Conservation (phyloP, 2,113 vertebrate genomes). For the Garra rufa region DNA sequence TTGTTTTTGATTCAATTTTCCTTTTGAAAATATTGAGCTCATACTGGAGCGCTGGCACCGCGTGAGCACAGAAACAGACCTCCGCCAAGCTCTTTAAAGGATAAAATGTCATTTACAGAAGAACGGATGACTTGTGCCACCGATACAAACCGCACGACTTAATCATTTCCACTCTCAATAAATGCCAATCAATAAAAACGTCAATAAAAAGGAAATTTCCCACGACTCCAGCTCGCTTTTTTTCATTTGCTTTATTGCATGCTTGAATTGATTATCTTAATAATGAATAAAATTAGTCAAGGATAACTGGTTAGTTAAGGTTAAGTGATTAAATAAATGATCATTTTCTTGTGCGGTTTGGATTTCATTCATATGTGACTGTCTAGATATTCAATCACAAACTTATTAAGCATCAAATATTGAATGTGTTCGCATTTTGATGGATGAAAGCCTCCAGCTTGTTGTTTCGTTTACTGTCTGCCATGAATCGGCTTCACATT, state of each 20-base stretch:
- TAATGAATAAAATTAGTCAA: neutral
- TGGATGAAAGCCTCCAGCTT: neutral
- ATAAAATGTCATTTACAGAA: neutral
- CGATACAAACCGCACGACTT: neutral
- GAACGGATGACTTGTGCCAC: neutral
- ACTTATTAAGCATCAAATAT: neutral
- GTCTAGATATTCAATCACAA: constrained; percentile 27
- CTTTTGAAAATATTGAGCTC: constrained; percentile 38
- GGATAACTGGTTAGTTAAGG: neutral
- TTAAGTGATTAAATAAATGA: neutral
- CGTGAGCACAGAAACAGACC: neutral
- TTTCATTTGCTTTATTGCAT: neutral
- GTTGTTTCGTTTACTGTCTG: neutral
- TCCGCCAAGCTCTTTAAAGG: neutral
- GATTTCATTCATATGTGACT: neutral
- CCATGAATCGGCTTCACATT: neutral
- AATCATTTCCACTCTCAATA: constrained; percentile 7
- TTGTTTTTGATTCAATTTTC: constrained; percentile 54
- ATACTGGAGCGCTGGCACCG: constrained; percentile 6
- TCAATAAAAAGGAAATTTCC: constrained; percentile 16
- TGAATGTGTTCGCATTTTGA: neutral
- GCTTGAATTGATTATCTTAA: neutral
- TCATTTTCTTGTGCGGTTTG: neutral
- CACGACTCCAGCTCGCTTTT: neutral
- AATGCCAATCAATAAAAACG: neutral